phyloP scores from a whole-genome alignment of 2,888 invertebrate genomes.

The Drosophila fulvimacula region DNA sequence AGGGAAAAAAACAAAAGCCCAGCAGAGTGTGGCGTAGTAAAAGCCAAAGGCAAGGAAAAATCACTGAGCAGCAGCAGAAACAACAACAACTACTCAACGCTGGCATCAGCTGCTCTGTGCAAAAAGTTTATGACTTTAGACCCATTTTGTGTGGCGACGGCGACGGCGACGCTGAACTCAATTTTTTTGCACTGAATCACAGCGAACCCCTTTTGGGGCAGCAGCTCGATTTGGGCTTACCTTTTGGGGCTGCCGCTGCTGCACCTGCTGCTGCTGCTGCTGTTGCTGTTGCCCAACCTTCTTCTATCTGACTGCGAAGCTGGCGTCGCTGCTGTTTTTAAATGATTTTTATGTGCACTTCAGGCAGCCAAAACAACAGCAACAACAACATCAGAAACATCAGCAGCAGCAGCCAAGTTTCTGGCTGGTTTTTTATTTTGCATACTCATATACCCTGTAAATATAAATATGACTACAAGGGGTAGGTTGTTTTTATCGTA shows the following conservation, averaged over 20 bases:
- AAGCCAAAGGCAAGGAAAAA: constrained; percentile 78
- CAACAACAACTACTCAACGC: constrained; percentile 51
- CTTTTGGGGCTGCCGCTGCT: constrained; percentile 35
- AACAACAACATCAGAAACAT: constrained; percentile 21
- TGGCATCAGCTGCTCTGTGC: constrained; percentile 77
- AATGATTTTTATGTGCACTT: constrained; percentile 80
- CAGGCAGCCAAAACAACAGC: constrained; percentile 37
- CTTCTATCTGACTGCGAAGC: constrained; percentile 42
- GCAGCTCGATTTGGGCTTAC: constrained; percentile 48
- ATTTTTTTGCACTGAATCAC: constrained; percentile 67
- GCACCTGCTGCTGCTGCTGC: constrained; percentile 3
- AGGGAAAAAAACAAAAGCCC: constrained; percentile 68
- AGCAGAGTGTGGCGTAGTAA: constrained; percentile 72
- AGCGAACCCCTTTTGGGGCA: constrained; percentile 15
- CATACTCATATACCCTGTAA: constrained; percentile 48
- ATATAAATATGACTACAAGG: constrained; percentile 2
- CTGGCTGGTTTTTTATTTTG: background rate
- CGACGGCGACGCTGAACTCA: constrained; percentile 64
- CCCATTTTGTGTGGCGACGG: constrained; percentile 72
- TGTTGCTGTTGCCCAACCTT: constrained; percentile 8
- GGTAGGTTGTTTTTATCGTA: no score
- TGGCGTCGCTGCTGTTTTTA: constrained; percentile 65
- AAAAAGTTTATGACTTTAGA: constrained; percentile 81
- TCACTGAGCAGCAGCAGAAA: constrained; percentile 66
- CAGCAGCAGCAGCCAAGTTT: constrained; percentile 18